Conservation (phyloP, 35 echinoderm and acorn worm genomes). For the Acanthaster planci region DNA sequence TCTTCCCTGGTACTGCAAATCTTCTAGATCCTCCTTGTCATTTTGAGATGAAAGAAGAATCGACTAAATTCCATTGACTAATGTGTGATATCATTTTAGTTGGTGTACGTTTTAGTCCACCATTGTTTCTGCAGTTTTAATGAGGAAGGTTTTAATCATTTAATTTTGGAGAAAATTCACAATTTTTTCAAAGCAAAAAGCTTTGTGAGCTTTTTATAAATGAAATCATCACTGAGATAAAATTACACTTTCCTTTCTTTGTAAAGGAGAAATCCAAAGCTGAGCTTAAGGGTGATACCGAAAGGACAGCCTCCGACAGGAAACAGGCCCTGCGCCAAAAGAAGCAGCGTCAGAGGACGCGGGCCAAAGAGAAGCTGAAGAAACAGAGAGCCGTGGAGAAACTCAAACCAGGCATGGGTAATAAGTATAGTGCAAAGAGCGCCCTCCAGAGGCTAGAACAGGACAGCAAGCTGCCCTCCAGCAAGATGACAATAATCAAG, state of each 20-base stretch:
- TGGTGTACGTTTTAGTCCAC: too few species aligned
- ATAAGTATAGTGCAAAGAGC: conserved; percentile 66
- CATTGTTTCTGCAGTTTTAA: too few species aligned
- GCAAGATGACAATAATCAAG: conserved; percentile 87
- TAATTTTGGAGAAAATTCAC: too few species aligned
- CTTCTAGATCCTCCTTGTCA: too few species aligned
- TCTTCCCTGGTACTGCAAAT: too few species aligned
- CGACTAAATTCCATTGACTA: too few species aligned
- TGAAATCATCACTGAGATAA: background rate
- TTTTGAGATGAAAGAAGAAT: too few species aligned
- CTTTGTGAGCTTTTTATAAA: too few species aligned
- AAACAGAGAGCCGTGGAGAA: conserved; percentile 61
- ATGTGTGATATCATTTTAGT: too few species aligned
- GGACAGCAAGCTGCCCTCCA: conserved; percentile 66
- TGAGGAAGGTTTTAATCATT: too few species aligned
- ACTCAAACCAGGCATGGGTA: conserved; percentile 48
- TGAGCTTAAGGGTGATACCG: conserved; percentile 78
- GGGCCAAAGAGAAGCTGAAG: conserved; percentile 54
- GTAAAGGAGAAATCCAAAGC: conserved; percentile 61
- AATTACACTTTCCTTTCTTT: conserved; percentile 13
- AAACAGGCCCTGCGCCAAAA: conserved; percentile 73
- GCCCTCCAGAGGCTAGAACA: conserved; percentile 77
- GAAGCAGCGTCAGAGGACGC: conserved; percentile 72
- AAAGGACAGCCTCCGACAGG: conserved; percentile 71
- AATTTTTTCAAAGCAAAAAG: too few species aligned